Percentiles rank a stretch among this genome's conserved stretches.
These are phyloP conservation scores for Scarus forsteni DNA, from an alignment of 2,797 vertebrate species.

Conservation along the genomic window DNA sequence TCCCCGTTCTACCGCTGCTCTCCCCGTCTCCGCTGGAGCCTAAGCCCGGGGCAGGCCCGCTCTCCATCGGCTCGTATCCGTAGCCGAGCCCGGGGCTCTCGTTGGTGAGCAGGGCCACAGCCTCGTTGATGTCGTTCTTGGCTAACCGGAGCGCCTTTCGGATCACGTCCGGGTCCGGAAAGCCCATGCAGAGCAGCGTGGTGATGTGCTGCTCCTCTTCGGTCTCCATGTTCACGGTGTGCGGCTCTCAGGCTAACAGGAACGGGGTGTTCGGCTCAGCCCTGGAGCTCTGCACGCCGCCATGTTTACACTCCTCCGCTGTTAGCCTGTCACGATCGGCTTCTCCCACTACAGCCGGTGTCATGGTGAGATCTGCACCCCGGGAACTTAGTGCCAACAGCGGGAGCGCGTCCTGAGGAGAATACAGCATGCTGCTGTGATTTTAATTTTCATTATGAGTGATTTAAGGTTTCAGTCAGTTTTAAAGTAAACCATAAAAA, in stretches of 20 bases:
- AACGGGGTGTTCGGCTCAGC: slow-evolving; percentile 79
- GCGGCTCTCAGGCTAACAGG: slow-evolving; percentile 72
- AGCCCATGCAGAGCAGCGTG: slow-evolving; percentile 98
- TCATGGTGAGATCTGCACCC: slow-evolving; percentile 32
- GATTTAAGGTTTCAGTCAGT: no score
- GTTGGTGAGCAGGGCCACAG: slow-evolving; percentile 97
- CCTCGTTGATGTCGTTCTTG: slow-evolving; percentile 99
- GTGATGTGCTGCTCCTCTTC: slow-evolving; percentile 99
- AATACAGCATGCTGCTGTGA: not conserved
- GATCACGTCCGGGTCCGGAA: slow-evolving; percentile 95
- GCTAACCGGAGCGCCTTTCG: slow-evolving; percentile 95
- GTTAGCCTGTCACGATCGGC: slow-evolving; percentile 82
- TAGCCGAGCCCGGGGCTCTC: slow-evolving; percentile 98
- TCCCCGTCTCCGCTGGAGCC: slow-evolving; percentile 84
- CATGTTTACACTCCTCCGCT: slow-evolving; percentile 88
- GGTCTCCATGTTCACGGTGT: slow-evolving; percentile 91
- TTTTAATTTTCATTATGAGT: not conserved
- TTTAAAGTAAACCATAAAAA: no score
- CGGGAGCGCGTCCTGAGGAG: slow-evolving; percentile 44
- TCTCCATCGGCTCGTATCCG: slow-evolving; percentile 96
- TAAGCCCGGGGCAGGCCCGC: slow-evolving; percentile 88
- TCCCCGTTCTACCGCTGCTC: slow-evolving; percentile 85
- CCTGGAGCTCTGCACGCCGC: slow-evolving; percentile 89
- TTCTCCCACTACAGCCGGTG: slow-evolving; percentile 76
- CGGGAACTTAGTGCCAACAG: slow-evolving; percentile 19